Conservation (phyloP, 2,113 vertebrate genomes). For the Empidonax alnorum region DNA sequence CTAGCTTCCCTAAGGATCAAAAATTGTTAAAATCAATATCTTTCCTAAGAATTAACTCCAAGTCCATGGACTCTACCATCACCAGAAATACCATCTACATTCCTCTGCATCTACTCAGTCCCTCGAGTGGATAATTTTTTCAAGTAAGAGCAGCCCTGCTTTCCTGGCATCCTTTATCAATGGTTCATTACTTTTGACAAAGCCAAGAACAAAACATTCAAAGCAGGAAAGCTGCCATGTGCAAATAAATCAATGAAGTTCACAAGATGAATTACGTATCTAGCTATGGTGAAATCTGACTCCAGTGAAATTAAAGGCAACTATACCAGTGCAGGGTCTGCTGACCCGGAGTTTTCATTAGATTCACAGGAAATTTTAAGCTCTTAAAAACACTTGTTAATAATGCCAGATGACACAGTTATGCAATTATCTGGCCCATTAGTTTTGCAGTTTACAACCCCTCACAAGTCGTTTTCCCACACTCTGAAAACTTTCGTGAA, state of each 20-base stretch:
- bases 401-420: background rate
- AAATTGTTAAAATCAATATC: background rate
- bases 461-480: background rate
- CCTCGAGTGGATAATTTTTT: background rate
- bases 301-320: background rate
- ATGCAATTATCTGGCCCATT: background rate
- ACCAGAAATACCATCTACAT: background rate
- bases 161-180: slow-evolving; percentile 18
- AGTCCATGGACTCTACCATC: background rate
- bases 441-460: background rate
- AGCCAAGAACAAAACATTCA: slow-evolving; percentile 17
- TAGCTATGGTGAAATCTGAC: background rate
- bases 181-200: background rate
- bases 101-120: background rate
- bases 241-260: slow-evolving; percentile 1
- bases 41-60: background rate
- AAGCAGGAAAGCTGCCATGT: background rate
- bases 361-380: background rate
- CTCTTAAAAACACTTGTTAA: background rate
- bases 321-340: background rate
- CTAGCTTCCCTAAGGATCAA: background rate
- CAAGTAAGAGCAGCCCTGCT: background rate
- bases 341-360: background rate
- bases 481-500: background rate
- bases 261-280: background rate